phyloP scores from a whole-genome alignment of 2,888 invertebrate genomes.

The Dusona sp. region DNA sequence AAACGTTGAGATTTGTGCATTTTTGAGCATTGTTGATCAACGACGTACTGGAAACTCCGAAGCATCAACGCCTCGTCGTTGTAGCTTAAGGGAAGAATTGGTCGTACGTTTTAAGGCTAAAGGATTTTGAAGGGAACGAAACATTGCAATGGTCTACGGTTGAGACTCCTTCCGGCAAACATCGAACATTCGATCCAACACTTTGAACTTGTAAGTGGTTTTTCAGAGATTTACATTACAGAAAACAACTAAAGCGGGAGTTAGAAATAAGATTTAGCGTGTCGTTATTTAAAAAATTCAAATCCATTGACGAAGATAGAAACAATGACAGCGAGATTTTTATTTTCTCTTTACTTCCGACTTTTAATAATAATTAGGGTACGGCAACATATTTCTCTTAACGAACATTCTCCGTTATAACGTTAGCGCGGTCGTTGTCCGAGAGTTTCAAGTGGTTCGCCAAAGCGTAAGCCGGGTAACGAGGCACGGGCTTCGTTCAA shows the following conservation, averaged over 20 bases:
- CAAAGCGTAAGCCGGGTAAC: neutral
- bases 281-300: no score
- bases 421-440: slow-evolving; percentile 20
- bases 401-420: neutral
- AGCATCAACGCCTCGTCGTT: slow-evolving; percentile 22
- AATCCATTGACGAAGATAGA: no score
- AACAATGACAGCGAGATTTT: no score
- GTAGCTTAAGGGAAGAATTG: neutral
- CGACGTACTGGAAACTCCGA: neutral
- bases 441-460: slow-evolving; percentile 32
- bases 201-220: neutral
- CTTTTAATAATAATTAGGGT: neutral
- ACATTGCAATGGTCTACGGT: neutral
- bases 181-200: neutral
- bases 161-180: neutral
- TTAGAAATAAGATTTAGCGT: no score
- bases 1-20: neutral
- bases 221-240: neutral
- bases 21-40: neutral
- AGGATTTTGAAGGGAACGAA: neutral
- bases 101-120: neutral
- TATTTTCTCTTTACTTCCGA: neutral
- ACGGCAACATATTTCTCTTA: neutral
- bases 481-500: slow-evolving; percentile 4
- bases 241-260: neutral